Percentiles rank a stretch among this genome's conserved stretches.
Evolutionary conservation across 2,888 invertebrate species (phyloP).

Genomic region (Ochropleura plecta): DNA sequence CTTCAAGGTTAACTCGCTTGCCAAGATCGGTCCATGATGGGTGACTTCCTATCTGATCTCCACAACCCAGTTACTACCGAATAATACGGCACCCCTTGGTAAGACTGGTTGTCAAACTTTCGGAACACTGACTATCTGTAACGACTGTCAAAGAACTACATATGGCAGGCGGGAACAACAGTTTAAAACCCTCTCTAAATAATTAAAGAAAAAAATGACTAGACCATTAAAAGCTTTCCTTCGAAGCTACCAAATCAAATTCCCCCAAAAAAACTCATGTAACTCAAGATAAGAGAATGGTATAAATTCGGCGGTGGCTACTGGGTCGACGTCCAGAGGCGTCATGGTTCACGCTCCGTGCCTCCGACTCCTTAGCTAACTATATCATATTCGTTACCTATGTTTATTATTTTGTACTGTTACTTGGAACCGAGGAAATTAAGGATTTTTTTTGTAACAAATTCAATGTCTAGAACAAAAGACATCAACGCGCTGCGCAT

Average conservation of each 20-base stretch:
- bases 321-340: conserved; percentile 74
- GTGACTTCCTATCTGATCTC: too few relatives aligned
- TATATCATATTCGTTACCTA: conserved; percentile 66
- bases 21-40: too few relatives aligned
- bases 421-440: conserved; percentile 28
- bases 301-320: conserved; percentile 66
- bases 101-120: too few relatives aligned
- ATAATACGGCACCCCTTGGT: too few relatives aligned
- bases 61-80: too few relatives aligned
- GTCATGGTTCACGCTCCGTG: conserved; percentile 76
- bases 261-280: conserved; percentile 20
- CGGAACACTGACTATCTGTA: too few relatives aligned
- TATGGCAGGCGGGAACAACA: too few relatives aligned
- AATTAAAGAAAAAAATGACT: too few relatives aligned
- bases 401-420: conserved; percentile 46
- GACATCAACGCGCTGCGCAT: conserved; percentile 72
- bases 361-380: conserved; percentile 64
- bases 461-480: conserved; percentile 63
- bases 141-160: too few relatives aligned
- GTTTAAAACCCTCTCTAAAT: too few relatives aligned
- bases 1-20: too few relatives aligned
- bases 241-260: conserved; percentile 3
- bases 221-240: too few relatives aligned
- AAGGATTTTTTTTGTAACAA: conserved; percentile 37
- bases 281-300: conserved; percentile 27